Evolutionary conservation across 2,797 vertebrate species (phyloP).

Genomic region (Natrix natrix): DNA sequence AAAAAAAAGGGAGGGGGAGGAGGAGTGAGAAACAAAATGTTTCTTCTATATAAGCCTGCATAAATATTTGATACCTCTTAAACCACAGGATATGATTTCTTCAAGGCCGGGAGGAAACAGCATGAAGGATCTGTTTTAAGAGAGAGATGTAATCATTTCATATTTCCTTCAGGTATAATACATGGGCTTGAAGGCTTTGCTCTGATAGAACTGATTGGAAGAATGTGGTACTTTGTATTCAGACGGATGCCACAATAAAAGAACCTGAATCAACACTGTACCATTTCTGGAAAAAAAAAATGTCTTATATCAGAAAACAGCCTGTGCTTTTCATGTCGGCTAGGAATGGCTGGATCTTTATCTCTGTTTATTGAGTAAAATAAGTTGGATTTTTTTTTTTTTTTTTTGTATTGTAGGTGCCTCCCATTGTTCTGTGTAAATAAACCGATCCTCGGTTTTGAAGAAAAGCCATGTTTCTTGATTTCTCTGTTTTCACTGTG

Average conservation of each 20-base stretch:
- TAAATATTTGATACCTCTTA: slow-evolving; percentile 29
- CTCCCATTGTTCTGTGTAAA: slow-evolving; percentile 29
- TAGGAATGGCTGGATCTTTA: slow-evolving; percentile 33
- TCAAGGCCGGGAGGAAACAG: neutral
- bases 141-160: slow-evolving; percentile 23
- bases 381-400: slow-evolving; percentile 15
- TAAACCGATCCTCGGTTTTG: slow-evolving; percentile 15
- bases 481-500: neutral
- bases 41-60: neutral
- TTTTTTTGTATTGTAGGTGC: slow-evolving; percentile 17
- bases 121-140: neutral
- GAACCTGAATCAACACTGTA: slow-evolving; percentile 27
- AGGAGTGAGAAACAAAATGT: neutral
- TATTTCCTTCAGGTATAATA: neutral
- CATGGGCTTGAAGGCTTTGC: slow-evolving; percentile 5
- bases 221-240: neutral
- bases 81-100: slow-evolving; percentile 10
- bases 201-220: neutral
- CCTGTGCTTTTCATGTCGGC: neutral
- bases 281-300: neutral
- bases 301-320: slow-evolving; percentile 12
- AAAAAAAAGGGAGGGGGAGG: too few relatives aligned
- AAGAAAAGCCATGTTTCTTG: slow-evolving; percentile 27
- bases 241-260: slow-evolving; percentile 20
- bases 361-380: slow-evolving; percentile 28